Evolutionary conservation across 1,140 invertebrate species (phyloP).

Genomic region (Oryzaephilus surinamensis): DNA sequence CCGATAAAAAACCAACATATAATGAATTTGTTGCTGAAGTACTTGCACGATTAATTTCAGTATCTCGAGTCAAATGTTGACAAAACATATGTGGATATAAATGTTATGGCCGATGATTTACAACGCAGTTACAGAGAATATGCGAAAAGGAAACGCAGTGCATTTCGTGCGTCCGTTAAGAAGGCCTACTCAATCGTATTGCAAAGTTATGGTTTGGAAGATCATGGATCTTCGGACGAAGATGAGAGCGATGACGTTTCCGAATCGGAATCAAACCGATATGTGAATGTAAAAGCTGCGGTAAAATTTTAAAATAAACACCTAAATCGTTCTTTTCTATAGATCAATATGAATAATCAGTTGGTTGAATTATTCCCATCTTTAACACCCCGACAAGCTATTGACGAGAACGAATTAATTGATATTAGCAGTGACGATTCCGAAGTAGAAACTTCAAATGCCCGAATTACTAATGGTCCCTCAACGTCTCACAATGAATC

Average conservation of each 20-base stretch:
- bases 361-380: slow-evolving; percentile 26
- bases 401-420: slow-evolving; percentile 32
- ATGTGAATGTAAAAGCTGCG: neutral
- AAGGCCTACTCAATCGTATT: slow-evolving; percentile 42
- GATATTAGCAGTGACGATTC: slow-evolving; percentile 36
- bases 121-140: slow-evolving; percentile 48
- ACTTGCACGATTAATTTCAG: slow-evolving; percentile 29
- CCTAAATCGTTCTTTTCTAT: neutral
- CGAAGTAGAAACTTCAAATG: slow-evolving; percentile 3
- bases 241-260: slow-evolving; percentile 39
- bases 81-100: slow-evolving; percentile 45
- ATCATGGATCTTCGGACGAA: slow-evolving; percentile 13
- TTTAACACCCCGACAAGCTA: slow-evolving; percentile 10
- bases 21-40: slow-evolving; percentile 1
- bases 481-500: slow-evolving; percentile 12
- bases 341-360: slow-evolving; percentile 29
- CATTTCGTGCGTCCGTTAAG: slow-evolving; percentile 42
- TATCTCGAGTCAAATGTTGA: slow-evolving; percentile 44
- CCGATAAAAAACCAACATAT: neutral
- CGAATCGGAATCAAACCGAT: neutral
- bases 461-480: slow-evolving; percentile 15
- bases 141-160: slow-evolving; percentile 42
- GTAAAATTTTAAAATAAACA: neutral
- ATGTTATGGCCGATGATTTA: slow-evolving; percentile 46
- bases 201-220: slow-evolving; percentile 35